Base-by-base conservation (phyloP, 2,797 vertebrate genomes). In the Trachops cirrhosus region DNA sequence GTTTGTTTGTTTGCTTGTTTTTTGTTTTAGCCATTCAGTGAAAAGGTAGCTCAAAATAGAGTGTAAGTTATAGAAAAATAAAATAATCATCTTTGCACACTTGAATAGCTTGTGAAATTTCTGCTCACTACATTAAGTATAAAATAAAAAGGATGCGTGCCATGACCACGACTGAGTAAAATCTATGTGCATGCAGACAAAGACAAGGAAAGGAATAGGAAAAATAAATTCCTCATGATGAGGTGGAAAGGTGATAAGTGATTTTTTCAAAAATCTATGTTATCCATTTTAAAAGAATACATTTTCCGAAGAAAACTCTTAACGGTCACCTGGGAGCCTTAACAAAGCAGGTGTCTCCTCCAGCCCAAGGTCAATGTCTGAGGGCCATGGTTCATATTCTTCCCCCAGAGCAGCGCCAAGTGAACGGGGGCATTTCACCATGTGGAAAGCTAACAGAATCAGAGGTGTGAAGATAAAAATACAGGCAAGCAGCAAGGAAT, bases 391-490 rank as follows among this genome's bases (percentile, higher is more conserved):
- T 21, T 39, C 26, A 24, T 6, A 8, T 39, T n/a, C 37, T 64
- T 71, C 57, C 80, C 86, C 21, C 34, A n/a, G 9, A 83, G 44
- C 48, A 86, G 26, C 67, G 73, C 18, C 44, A 48, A 48, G 57
- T 39, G 21, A 93, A 52, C 6, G 67, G 62, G 41, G 54, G 0
- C 32, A 86, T 89, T 96, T 70, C 74, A 80, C 50, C 14, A 4
- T n/a, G 24, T 3, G 21, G 26, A 41, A 78, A 95, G 44, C 34
- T 95, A 68, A 95, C 83, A 80, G 91, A 93, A 94, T 2, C 52
- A 32, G 46, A 93, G 84, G 95, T 94, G 96, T 80, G 54, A 96
- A 94, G 89, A 91, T 94, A 95, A 96, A 97, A 97, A 97, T 96
- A 91, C 0, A 86, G 59, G 68, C 74, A 71, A 71, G 79, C 67